These are phyloP conservation scores for Haliclona indistincta DNA, from an alignment of 37 sponge, comb jelly and placozoan species.

Conservation along the genomic window DNA sequence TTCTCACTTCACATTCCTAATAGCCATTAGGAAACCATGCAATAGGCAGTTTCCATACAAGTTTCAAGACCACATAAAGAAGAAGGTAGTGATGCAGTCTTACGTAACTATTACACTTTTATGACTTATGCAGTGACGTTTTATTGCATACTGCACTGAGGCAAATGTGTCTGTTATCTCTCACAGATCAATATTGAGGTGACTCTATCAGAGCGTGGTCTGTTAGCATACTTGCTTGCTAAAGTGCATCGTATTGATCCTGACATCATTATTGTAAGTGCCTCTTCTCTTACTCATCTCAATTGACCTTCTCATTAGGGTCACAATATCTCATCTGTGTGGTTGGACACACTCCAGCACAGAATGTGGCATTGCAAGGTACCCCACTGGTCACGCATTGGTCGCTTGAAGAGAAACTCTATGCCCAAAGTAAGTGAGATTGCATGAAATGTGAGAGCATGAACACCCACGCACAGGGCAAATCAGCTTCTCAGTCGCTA, in stretches of 20 bases:
- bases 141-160: background rate
- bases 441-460: background rate
- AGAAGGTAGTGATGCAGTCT: constrained; percentile 32
- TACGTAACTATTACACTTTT: background rate
- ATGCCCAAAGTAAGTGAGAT: constrained; percentile 64
- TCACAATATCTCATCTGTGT: constrained; percentile 53
- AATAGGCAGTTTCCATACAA: constrained; percentile 60
- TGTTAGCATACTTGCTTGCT: constrained; percentile 86
- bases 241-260: constrained; percentile 88
- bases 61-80: constrained; percentile 63
- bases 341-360: constrained; percentile 77
- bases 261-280: constrained; percentile 80
- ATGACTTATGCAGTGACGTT: background rate
- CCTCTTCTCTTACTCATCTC: background rate
- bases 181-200: constrained; percentile 59
- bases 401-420: constrained; percentile 72
- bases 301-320: constrained; percentile 29
- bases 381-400: constrained; percentile 90
- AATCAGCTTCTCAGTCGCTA: constrained; percentile 24
- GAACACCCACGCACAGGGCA: constrained; percentile 21
- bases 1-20: background rate
- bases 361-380: constrained; percentile 76
- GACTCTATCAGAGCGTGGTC: constrained; percentile 72
- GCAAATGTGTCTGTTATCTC: constrained; percentile 3
- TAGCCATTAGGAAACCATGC: constrained; percentile 60